Evolutionary conservation across 2,888 invertebrate species (phyloP).

Genomic region (Eledone cirrhosa): DNA sequence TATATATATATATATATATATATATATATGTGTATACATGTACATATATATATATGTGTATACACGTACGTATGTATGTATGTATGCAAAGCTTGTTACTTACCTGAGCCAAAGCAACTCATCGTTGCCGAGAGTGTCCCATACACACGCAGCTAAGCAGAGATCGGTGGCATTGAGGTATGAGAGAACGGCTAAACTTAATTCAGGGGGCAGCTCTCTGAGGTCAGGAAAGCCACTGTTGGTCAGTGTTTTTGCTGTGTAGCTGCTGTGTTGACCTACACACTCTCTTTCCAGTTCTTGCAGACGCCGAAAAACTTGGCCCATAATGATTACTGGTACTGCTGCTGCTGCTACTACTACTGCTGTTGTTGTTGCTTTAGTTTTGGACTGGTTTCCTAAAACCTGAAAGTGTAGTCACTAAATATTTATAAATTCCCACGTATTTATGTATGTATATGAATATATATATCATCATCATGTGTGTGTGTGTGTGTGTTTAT

Average conservation of each 20-base stretch:
- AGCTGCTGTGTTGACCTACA: slow-evolving; percentile 34
- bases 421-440: not conserved
- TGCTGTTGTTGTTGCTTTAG: not conserved
- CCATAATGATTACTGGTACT: slow-evolving; percentile 34
- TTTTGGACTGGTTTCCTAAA: not conserved
- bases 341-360: not conserved
- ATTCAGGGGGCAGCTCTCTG: slow-evolving; percentile 67
- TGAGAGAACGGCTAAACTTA: slow-evolving; percentile 67
- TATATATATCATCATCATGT: not conserved
- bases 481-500: not conserved
- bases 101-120: slow-evolving; percentile 69
- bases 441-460: not conserved
- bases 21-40: no score
- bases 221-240: slow-evolving; percentile 64
- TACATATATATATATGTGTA: no score
- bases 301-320: slow-evolving; percentile 42
- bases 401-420: not conserved
- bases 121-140: slow-evolving; percentile 68
- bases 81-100: slow-evolving; percentile 21
- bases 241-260: slow-evolving; percentile 30
- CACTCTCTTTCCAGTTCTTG: slow-evolving; percentile 34
- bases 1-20: no score
- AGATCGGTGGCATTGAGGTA: slow-evolving; percentile 70
- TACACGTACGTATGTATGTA: no score
- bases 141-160: slow-evolving; percentile 70